Conservation (phyloP, 2,797 vertebrate species). For the Setipinna tenuifilis region DNA sequence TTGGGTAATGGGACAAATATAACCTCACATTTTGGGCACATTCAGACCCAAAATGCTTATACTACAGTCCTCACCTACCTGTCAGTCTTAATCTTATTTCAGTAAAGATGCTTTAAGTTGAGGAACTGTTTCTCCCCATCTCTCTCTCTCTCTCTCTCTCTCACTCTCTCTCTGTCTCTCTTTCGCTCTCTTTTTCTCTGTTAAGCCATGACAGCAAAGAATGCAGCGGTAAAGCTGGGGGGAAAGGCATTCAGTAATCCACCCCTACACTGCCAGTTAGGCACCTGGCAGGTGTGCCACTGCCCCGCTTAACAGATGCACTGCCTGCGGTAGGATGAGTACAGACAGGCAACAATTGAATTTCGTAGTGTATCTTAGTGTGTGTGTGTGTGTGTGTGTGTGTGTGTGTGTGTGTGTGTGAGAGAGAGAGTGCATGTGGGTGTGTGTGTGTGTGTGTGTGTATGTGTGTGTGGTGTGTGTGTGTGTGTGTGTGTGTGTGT, state of each 20-base stretch:
- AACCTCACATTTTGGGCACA: not conserved
- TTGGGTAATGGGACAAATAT: not conserved
- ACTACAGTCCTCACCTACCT: not conserved
- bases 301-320: not conserved
- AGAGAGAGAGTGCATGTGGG: too few species aligned
- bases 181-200: not conserved
- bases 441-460: too few species aligned
- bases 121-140: not conserved
- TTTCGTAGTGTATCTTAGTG: too few species aligned
- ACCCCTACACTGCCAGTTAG: not conserved
- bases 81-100: not conserved
- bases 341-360: not conserved
- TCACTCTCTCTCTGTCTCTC: not conserved
- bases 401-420: too few species aligned
- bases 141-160: too few species aligned
- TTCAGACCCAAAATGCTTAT: not conserved
- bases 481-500: too few species aligned
- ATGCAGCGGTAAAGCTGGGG: not conserved
- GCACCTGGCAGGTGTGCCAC: not conserved
- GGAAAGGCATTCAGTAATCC: slow-evolving; percentile 14
- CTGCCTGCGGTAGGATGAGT: not conserved
- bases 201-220: not conserved
- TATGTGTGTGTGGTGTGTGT: too few species aligned
- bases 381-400: too few species aligned
- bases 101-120: not conserved